phyloP scores from a whole-genome alignment of 2,113 vertebrate genomes.

The Todiramphus saurophagus region DNA sequence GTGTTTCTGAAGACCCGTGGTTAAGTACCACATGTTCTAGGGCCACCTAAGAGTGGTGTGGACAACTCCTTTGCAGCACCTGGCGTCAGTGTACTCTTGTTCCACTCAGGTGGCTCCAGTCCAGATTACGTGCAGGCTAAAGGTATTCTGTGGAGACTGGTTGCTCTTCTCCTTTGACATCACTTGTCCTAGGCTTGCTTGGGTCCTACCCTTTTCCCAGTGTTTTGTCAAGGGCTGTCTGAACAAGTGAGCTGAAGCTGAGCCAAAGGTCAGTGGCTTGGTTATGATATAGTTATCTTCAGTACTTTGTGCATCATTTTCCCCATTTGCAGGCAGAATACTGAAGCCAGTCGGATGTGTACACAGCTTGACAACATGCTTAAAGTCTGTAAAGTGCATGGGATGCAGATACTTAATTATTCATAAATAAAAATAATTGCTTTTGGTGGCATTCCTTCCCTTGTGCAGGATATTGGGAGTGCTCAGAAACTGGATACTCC shows the following conservation, averaged over 20 bases:
- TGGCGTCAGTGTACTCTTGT: background rate
- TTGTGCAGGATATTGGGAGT: background rate
- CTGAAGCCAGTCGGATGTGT: background rate
- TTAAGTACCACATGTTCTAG: background rate
- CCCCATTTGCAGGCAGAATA: background rate
- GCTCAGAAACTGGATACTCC: background rate
- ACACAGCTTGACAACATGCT: background rate
- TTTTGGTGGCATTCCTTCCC: background rate
- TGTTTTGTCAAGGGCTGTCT: background rate
- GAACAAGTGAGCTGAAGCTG: rapidly evolving
- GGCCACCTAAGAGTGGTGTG: background rate
- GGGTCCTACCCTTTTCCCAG: background rate
- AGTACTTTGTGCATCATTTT: background rate
- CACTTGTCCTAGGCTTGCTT: background rate
- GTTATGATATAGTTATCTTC: background rate
- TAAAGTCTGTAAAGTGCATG: background rate
- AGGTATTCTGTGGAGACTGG: background rate
- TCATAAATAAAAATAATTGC: background rate
- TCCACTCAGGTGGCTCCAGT: background rate
- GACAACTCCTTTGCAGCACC: background rate
- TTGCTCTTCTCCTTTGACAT: background rate
- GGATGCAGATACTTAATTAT: background rate
- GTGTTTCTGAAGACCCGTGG: background rate
- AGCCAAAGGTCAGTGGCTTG: background rate
- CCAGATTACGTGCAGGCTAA: background rate